Base-by-base conservation (phyloP, 2,888 invertebrate genomes). In the Metacarcinus magister region DNA sequence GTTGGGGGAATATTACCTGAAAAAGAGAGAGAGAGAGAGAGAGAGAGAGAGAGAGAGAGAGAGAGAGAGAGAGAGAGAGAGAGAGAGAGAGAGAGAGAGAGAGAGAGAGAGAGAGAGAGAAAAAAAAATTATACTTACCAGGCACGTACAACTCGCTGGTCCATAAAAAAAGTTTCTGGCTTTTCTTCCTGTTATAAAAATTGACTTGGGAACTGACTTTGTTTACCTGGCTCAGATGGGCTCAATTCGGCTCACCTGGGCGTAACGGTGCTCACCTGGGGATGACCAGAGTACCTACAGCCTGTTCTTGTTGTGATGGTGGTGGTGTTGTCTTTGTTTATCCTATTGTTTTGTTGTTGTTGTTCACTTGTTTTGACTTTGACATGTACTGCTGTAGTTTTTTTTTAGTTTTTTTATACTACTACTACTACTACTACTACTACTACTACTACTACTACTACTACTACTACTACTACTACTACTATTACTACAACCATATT, bases 21-120 rank as follows among this genome's bases (percentile, higher is more conserved):
- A 19, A 54, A 54, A 54, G 2, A 19, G 54, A 54, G 54, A 54
- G 19, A 54, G 54, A 0, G 2, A 67, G 16, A 23, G 7, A 67
- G 23, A 67, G 67, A 23, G 19, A 67, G 67, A 67, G 82, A 82
- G 82, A 82, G 28, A 82, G 28, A 82, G 28, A 82, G 82, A 82
- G 82, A 82, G 82, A 82, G 82, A 82, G 82, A 82, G 82, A 82
- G 82, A 82, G 82, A 82, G 82, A 82, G 82, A 82, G 82, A 82
- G 82, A 82, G 82, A 82, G 82, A 82, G 82, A 82, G 82, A 82
- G 82, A 82, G 82, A 82, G 82, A 82, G 82, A 82, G 82, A 82
- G 82, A 82, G 82, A 82, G 82, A 82, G 75, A 75, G 75, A 75
- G 82, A 82, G 82, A 82, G 28, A 82, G 28, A 82, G 28, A 82